Evolutionary conservation across 2,797 vertebrate species (phyloP), one percentile per base, ranked within the genome.

Genomic region (Cynodonichthys magdalenae): DNA sequence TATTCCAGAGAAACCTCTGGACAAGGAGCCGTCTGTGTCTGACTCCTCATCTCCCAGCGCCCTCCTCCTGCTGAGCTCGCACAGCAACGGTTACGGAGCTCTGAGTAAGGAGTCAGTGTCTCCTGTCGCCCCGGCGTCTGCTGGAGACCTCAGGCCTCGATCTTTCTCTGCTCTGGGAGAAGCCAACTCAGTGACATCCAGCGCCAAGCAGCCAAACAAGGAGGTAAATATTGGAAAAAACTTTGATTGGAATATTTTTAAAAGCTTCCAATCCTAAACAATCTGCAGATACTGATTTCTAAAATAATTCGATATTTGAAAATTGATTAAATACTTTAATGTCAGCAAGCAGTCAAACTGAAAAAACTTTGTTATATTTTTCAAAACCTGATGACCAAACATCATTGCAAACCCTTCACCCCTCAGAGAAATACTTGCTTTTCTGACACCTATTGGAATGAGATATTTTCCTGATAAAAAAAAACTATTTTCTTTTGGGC

Each of bases 1-100:
- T 66, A 98, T 99, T 74, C 95, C 96, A 0, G 98, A 99, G 86
- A 78, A 86, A 12, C 93, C 96, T 0, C 92, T 98, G 66, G 80
- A 6, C 60, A 86, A 89, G 0, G 68, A 73, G 52, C 59, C 46
- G 0, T 44, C 36, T 0, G 2, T 1, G 1, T 49, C 42, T 0
- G 78, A 86, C 10, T 14, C 66, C 1, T 53, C 71, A 0, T 59
- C 82, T 12, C 52, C 84, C 53, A 87, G 83, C n/a, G 59, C 79
- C 12, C 74, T 89, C 7, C 84, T 65, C 2, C 76, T 92, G 0
- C 55, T 94, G 53, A 83, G 90, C 5, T 72, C 72, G 24, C 59
- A 85, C 12, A 82, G 72, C 18, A 89, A 73, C 0, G 79, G 82
- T 0, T 94, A 99, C 0, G 96, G 92, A 1, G 83, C 95, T 0